phyloP scores from a whole-genome alignment of 2,797 vertebrate genomes.

The Gymnopithys bicolor region DNA sequence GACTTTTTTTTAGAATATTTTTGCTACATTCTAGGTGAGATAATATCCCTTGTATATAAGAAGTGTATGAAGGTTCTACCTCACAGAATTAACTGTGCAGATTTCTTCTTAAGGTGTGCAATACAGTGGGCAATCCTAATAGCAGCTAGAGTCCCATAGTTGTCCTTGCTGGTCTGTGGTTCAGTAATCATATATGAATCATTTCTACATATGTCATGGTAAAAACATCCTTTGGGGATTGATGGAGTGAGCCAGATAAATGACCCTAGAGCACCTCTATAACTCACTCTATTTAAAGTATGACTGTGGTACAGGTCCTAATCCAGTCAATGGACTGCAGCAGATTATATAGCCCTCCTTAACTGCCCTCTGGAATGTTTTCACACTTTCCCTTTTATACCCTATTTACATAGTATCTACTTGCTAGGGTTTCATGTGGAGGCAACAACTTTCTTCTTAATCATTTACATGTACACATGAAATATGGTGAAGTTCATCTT shows the following conservation, averaged over 20 bases:
- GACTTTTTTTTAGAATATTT: not conserved
- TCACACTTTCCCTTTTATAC: not conserved
- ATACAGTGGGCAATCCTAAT: not conserved
- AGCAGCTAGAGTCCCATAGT: not conserved
- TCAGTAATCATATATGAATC: not conserved
- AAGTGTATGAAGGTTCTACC: not conserved
- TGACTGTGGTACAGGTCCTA: not conserved
- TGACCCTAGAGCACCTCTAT: not conserved
- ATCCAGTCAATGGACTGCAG: not conserved
- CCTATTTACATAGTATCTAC: not conserved
- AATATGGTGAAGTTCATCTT: not conserved
- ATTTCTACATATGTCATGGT: not conserved
- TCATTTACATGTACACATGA: not conserved
- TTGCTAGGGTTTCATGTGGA: not conserved
- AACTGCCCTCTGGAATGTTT: not conserved
- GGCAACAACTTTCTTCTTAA: not conserved
- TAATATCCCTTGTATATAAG: not conserved
- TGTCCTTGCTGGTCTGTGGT: not conserved
- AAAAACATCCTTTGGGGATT: not conserved
- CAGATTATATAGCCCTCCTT: not conserved
- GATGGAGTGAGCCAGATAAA: not conserved
- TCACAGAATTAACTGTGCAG: too few relatives aligned
- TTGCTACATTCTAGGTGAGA: not conserved
- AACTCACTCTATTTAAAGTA: not conserved
- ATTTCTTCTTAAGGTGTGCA: not conserved